Conservation (phyloP, 2,888 invertebrate species). For the Eupithecia insigniata region DNA sequence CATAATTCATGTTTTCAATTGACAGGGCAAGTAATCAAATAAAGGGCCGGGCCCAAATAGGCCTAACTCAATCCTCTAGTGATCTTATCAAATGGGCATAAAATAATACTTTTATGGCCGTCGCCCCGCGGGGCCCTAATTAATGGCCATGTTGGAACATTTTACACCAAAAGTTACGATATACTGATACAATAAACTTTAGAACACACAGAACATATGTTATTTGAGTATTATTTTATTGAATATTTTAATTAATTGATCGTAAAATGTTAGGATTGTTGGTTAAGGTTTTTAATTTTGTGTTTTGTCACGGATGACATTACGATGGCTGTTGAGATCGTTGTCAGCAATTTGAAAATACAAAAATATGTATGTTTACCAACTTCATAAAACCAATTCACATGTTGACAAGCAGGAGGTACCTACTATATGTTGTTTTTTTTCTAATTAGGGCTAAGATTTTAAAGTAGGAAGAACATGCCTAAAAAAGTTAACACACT, state of each 20-base stretch:
- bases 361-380: background rate
- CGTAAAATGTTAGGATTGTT: constrained; percentile 55
- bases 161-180: constrained; percentile 70
- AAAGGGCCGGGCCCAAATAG: constrained; percentile 24
- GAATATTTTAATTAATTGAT: constrained; percentile 66
- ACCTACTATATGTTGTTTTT: no score
- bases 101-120: constrained; percentile 67
- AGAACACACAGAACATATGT: constrained; percentile 68
- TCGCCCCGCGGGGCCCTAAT: constrained; percentile 69
- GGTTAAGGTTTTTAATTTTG: constrained; percentile 42
- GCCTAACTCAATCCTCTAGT: constrained; percentile 41
- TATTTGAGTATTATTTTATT: constrained; percentile 69
- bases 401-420: background rate
- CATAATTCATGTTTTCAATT: constrained; percentile 26
- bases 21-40: constrained; percentile 33
- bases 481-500: no score
- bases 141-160: constrained; percentile 71
- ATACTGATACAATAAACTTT: constrained; percentile 64
- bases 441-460: no score
- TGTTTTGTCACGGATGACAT: constrained; percentile 15
- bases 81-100: constrained; percentile 68
- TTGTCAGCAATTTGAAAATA: constrained; percentile 13
- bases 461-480: no score
- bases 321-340: background rate
- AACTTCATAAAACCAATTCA: background rate